Conservation (phyloP, 2,797 vertebrate genomes). For the Hyperoplus immaculatus region DNA sequence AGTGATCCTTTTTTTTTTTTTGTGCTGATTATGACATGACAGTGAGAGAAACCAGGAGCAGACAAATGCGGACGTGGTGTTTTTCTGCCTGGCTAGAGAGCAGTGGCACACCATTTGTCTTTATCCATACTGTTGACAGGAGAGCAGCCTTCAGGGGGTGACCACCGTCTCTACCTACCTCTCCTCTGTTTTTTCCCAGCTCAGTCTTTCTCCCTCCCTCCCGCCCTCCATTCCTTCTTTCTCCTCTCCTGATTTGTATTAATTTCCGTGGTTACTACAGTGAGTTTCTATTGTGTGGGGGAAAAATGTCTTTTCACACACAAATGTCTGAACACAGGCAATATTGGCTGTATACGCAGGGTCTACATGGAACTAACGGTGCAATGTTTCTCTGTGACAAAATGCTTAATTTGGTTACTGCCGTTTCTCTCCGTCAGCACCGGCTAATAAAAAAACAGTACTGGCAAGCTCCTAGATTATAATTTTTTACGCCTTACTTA, state of each 20-base stretch:
- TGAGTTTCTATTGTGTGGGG: slow-evolving; percentile 29
- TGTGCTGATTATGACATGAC: slow-evolving; percentile 77
- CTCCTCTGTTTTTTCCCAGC: too few relatives aligned
- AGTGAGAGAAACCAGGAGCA: slow-evolving; percentile 63
- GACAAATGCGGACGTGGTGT: slow-evolving; percentile 73
- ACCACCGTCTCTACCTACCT: slow-evolving; percentile 37
- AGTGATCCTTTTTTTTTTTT: slow-evolving; percentile 17
- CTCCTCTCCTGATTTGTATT: slow-evolving; percentile 30
- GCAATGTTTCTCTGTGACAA: slow-evolving; percentile 54
- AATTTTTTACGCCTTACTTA: slow-evolving; percentile 6
- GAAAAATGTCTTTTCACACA: slow-evolving; percentile 32
- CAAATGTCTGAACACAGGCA: slow-evolving; percentile 6
- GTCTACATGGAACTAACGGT: slow-evolving; percentile 27
- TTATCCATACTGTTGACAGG: slow-evolving; percentile 78
- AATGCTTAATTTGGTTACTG: slow-evolving; percentile 56
- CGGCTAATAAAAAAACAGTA: slow-evolving; percentile 44
- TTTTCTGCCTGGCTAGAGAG: slow-evolving; percentile 85
- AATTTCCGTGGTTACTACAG: slow-evolving; percentile 39
- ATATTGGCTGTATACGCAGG: background rate
- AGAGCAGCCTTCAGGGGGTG: slow-evolving; percentile 58
- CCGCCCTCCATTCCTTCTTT: slow-evolving; percentile 12
- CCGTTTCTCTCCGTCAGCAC: slow-evolving; percentile 46
- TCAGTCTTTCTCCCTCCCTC: slow-evolving; percentile 15
- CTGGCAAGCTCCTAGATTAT: slow-evolving; percentile 17
- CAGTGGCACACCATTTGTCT: slow-evolving; percentile 80